Conservation (phyloP, 2,113 vertebrate genomes). For the Campylorhamphus procurvoides region DNA sequence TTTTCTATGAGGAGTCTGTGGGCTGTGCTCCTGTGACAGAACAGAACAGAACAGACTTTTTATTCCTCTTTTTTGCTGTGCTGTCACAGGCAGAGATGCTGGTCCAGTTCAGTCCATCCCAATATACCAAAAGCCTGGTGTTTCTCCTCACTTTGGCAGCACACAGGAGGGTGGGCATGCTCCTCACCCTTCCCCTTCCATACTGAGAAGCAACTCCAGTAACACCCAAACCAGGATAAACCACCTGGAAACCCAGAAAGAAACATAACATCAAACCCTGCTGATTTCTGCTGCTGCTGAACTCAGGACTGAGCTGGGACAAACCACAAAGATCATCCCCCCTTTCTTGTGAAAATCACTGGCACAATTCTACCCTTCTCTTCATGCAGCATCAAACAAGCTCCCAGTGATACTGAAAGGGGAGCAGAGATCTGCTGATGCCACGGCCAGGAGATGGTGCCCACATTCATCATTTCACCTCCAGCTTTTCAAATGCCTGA, state of each 20-base stretch:
- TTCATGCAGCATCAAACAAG: background rate
- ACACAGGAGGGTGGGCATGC: background rate
- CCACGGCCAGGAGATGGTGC: background rate
- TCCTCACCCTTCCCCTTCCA: background rate
- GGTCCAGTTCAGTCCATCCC: background rate
- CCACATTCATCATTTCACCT: background rate
- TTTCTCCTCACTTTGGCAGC: background rate
- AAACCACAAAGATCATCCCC: background rate
- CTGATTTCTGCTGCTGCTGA: background rate
- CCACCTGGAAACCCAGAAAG: background rate
- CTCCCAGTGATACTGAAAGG: background rate
- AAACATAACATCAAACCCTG: background rate
- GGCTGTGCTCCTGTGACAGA: background rate
- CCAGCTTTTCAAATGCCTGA: background rate
- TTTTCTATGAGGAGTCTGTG: background rate
- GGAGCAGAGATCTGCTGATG: background rate
- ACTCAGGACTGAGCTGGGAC: background rate
- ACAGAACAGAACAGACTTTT: rapidly evolving
- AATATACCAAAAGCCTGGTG: background rate
- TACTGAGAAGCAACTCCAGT: background rate
- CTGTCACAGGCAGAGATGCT: background rate
- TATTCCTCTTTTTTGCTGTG: background rate
- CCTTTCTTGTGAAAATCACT: background rate
- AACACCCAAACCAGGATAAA: background rate
- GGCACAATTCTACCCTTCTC: background rate